These are phyloP conservation scores for Dasypolia templi DNA, from an alignment of 2,888 invertebrate species.

Conservation along the genomic window DNA sequence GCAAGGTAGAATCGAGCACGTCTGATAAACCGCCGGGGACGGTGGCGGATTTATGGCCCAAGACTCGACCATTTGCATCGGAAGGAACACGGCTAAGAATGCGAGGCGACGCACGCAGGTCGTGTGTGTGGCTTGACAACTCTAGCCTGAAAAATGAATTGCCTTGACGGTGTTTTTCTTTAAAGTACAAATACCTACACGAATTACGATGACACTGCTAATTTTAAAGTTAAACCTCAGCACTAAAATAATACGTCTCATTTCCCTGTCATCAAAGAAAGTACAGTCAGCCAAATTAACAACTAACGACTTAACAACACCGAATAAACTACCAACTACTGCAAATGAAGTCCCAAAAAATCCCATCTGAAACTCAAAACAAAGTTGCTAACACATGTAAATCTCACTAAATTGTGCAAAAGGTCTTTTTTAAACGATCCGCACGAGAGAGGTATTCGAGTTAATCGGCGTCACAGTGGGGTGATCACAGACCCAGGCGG, in stretches of 20 bases:
- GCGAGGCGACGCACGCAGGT: constrained; percentile 64
- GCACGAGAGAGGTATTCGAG: constrained; percentile 68
- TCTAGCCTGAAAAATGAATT: constrained; percentile 55
- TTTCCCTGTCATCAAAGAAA: constrained; percentile 50
- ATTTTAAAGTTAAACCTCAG: neutral
- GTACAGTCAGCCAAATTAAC: constrained; percentile 57
- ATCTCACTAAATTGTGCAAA: constrained; percentile 67
- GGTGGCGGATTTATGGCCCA: constrained; percentile 64
- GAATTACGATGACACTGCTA: neutral
- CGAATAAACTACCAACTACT: constrained; percentile 58
- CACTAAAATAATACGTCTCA: constrained; percentile 34
- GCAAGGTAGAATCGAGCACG: constrained; percentile 64
- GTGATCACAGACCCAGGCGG: constrained; percentile 73
- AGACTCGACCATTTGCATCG: constrained; percentile 69
- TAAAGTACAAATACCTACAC: constrained; percentile 6
- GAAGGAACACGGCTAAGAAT: constrained; percentile 67
- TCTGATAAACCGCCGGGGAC: constrained; percentile 64
- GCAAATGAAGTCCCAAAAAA: constrained; percentile 60
- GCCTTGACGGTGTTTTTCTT: constrained; percentile 23
- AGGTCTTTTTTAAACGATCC: constrained; percentile 71
- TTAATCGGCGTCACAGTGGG: constrained; percentile 76
- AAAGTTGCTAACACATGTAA: constrained; percentile 69
- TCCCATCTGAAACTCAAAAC: constrained; percentile 61
- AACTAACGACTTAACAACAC: constrained; percentile 45
- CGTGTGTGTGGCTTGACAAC: constrained; percentile 54